Base-by-base conservation (phyloP, 2,888 invertebrate genomes). In the Timandra comae region DNA sequence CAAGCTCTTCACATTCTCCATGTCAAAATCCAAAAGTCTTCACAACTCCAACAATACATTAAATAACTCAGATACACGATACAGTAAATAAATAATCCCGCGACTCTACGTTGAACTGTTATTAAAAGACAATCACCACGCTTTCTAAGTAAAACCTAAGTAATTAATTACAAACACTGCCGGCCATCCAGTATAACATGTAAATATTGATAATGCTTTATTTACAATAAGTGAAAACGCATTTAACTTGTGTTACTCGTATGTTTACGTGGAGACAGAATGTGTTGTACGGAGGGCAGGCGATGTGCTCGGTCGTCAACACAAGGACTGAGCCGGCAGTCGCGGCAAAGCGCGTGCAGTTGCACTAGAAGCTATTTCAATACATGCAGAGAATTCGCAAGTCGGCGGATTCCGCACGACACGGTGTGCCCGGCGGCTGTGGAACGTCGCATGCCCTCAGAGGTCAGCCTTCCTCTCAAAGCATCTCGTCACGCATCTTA, bases 311-410 rank as follows among this genome's bases (percentile, higher is more conserved):
- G 63, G 61, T 53, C 62, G 69, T 59, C 56, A 62, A 57, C 66
- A 57, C 65, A 63, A 50, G 61, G 51, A 75, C 79, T 75, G 73
- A 73, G 64, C 63, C 56, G 52, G 60, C 60, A 56, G 55, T 49
- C 59, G 56, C 56, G 52, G 57, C 56, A 59, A 59, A 50, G 41
- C 45, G 63, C 58, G 56, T 56, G 57, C 64, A 68, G 63, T 63
- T 71, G 68, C 69, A 69, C 58, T 73, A 58, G 58, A 68, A 64
- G 79, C 77, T 81, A 81, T 82, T 82, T 82, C 74, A 77, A 79
- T 79, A 66, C 78, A 70, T 60, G 65, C 54, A 65, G 61, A 53
- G 73, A 79, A 81, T 81, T 77, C 57, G 75, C 77, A 67, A 76
- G 64, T 76, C 65, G 54, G 65, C 74, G 62, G 63, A 81, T 75